phyloP scores from a whole-genome alignment of 2,797 vertebrate genomes.

The Channallabes apus region DNA sequence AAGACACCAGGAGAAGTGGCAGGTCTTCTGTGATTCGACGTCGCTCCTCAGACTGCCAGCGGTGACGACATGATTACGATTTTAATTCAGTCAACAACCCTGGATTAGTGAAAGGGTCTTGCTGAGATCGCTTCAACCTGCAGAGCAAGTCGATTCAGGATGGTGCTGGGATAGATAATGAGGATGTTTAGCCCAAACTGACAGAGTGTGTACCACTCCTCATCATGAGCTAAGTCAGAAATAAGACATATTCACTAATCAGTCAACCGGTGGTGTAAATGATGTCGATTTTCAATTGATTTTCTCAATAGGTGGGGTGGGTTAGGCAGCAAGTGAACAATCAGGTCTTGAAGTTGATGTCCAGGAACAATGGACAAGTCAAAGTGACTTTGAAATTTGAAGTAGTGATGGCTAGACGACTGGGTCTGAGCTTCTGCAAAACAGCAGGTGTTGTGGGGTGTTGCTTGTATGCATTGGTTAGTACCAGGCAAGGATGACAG shows the following conservation, averaged over 20 bases:
- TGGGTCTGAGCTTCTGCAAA: too few relatives aligned
- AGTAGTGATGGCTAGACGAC: too few relatives aligned
- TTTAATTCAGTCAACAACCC: constrained; percentile 43
- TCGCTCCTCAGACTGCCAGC: not conserved
- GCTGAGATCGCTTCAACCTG: constrained; percentile 41
- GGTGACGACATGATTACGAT: constrained; percentile 20
- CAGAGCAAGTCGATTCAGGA: constrained; percentile 26
- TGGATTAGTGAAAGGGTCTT: constrained; percentile 10
- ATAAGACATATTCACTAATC: not conserved
- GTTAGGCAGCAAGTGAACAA: too few relatives aligned
- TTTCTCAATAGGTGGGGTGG: too few relatives aligned
- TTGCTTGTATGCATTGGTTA: too few relatives aligned
- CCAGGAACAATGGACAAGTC: too few relatives aligned
- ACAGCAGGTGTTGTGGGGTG: too few relatives aligned
- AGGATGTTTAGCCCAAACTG: not conserved
- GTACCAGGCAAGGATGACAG: too few relatives aligned
- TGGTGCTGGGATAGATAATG: constrained; percentile 13
- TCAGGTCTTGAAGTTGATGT: too few relatives aligned
- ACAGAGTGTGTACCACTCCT: not conserved
- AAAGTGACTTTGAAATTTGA: too few relatives aligned
- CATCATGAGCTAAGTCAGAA: not conserved
- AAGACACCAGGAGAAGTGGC: not conserved
- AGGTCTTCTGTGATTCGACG: constrained; percentile 20
- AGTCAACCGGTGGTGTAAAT: too few relatives aligned
- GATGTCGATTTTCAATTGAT: too few relatives aligned